Conservation (phyloP, 1,140 invertebrate species). For the Lordiphosa clarofinis region DNA sequence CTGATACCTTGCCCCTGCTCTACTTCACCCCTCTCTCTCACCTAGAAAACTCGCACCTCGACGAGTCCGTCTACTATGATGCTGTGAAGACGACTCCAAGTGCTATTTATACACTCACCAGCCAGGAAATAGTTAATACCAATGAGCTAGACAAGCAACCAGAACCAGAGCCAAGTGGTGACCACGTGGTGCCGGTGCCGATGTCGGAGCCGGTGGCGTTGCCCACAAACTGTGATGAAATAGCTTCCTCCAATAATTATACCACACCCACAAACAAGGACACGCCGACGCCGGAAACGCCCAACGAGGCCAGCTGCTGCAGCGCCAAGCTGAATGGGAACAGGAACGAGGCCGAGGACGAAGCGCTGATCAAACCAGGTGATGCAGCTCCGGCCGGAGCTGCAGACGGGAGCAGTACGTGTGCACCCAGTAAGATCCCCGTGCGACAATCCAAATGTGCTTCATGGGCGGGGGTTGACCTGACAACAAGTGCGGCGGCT, state of each 20-base stretch:
- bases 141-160: not conserved
- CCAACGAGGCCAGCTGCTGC: slow-evolving; percentile 10
- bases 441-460: slow-evolving; percentile 81
- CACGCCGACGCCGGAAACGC: not conserved
- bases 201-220: slow-evolving; percentile 1
- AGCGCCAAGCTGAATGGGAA: slow-evolving; percentile 30
- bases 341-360: slow-evolving; percentile 30
- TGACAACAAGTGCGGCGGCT: slow-evolving; percentile 13
- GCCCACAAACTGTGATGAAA: slow-evolving; percentile 43
- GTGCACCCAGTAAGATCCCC: slow-evolving; percentile 73
- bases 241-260: slow-evolving; percentile 19
- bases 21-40: not conserved
- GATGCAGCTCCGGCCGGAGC: slow-evolving; percentile 14
- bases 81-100: slow-evolving; percentile 31
- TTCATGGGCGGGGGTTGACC: slow-evolving; percentile 81
- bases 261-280: slow-evolving; percentile 17
- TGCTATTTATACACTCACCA: not conserved
- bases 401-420: slow-evolving; percentile 9
- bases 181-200: not conserved
- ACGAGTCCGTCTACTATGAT: slow-evolving; percentile 74
- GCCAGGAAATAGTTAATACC: slow-evolving; percentile 12
- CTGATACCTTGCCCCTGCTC: not conserved
- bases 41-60: slow-evolving; percentile 58
- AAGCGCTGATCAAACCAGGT: slow-evolving; percentile 38
- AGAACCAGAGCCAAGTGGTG: slow-evolving; percentile 15